Evolutionary conservation across 2,888 invertebrate species (phyloP).

Genomic region (Drosophila siamana): DNA sequence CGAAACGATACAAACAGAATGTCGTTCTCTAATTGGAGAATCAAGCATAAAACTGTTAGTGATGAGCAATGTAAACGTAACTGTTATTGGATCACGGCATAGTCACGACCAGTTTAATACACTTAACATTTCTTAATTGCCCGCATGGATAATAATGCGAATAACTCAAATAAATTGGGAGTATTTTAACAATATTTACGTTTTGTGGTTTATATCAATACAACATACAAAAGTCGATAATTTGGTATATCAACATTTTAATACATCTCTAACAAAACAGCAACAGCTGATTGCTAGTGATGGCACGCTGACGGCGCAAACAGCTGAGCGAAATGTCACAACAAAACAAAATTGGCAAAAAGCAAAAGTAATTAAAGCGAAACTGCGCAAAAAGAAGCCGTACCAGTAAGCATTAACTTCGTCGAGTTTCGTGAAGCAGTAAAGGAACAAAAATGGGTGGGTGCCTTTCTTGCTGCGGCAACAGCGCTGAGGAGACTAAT

Average conservation of each 20-base stretch:
- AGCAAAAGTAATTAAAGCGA: constrained; percentile 37
- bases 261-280: constrained; percentile 29
- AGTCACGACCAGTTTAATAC: neutral
- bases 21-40: constrained; percentile 56
- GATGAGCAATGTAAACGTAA: constrained; percentile 33
- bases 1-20: constrained; percentile 52
- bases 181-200: neutral
- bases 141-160: too few relatives aligned
- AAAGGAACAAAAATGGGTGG: constrained; percentile 72
- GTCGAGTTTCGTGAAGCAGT: constrained; percentile 15
- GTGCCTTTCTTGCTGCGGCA: constrained; percentile 79
- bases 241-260: neutral
- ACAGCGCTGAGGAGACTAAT: constrained; percentile 77
- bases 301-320: constrained; percentile 16
- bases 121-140: neutral
- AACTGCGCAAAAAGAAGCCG: constrained; percentile 67
- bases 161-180: neutral
- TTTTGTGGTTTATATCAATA: neutral
- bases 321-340: constrained; percentile 61
- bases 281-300: constrained; percentile 51
- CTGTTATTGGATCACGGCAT: constrained; percentile 3
- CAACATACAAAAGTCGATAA: neutral
- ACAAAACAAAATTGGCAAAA: constrained; percentile 60
- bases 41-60: constrained; percentile 27
- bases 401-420: constrained; percentile 23